Conservation (phyloP, 2,888 invertebrate genomes). For the Melinaea marsaeus region DNA sequence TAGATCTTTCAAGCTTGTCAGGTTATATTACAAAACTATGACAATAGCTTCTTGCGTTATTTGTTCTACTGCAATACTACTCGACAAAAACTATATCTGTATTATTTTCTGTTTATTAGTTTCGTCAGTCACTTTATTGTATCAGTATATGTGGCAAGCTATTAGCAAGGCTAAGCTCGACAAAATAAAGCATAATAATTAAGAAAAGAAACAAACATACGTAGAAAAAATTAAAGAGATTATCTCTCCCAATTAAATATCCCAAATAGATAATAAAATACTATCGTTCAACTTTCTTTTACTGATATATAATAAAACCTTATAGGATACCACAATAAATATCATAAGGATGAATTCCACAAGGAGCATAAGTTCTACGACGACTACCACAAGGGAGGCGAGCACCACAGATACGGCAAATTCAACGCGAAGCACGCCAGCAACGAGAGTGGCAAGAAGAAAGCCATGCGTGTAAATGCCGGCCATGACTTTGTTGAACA, state of each 20-base stretch:
- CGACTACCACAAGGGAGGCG: constrained; percentile 83
- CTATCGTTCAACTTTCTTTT: too few species aligned
- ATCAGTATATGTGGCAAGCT: too few species aligned
- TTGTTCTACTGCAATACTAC: too few species aligned
- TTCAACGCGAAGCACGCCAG: constrained; percentile 81
- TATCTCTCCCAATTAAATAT: too few species aligned
- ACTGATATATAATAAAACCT: neutral
- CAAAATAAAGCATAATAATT: too few species aligned
- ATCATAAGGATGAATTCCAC: constrained; percentile 87
- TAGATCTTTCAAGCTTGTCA: constrained; percentile 1
- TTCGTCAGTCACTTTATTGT: too few species aligned
- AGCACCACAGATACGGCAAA: constrained; percentile 82
- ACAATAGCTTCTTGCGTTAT: neutral
- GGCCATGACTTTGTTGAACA: constrained; percentile 79
- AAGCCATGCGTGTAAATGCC: constrained; percentile 80
- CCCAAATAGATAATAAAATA: too few species aligned
- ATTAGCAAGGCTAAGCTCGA: too few species aligned
- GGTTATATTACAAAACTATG: neutral
- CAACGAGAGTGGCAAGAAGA: constrained; percentile 81
- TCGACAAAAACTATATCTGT: too few species aligned
- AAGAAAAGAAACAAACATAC: too few species aligned
- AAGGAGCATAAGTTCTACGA: constrained; percentile 89
- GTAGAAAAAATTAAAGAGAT: too few species aligned
- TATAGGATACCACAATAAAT: constrained; percentile 84
- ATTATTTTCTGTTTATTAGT: too few species aligned